A percentile compares a stretch with the other conserved stretches of the same genome.
Evolutionary conservation across 2,113 vertebrate species (phyloP).

Genomic region (Erpornis zantholeuca): DNA sequence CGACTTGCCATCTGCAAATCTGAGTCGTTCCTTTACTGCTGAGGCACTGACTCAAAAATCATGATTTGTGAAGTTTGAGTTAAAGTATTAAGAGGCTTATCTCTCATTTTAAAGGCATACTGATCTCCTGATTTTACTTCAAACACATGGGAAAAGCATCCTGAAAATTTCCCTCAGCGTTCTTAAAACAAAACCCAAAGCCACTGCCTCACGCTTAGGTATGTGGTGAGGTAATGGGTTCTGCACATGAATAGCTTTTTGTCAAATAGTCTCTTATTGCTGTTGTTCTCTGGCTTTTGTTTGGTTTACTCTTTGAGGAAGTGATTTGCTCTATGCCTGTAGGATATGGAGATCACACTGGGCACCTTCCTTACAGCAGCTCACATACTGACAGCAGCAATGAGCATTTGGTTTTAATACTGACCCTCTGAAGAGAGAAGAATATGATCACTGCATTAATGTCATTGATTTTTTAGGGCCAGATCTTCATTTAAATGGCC

Average conservation of each 20-base stretch:
- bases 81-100: slow-evolving; percentile 20
- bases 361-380: not conserved
- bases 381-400: not conserved
- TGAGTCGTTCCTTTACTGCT: slow-evolving; percentile 57
- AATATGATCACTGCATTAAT: not conserved
- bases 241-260: slow-evolving; percentile 34
- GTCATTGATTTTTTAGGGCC: not conserved
- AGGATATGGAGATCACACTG: not conserved
- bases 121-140: not conserved
- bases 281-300: slow-evolving; percentile 22
- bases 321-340: not conserved
- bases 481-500: not conserved
- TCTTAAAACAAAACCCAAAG: slow-evolving; percentile 11
- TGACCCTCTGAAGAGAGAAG: not conserved
- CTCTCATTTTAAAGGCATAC: slow-evolving; percentile 24
- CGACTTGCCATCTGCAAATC: slow-evolving; percentile 70
- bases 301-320: slow-evolving; percentile 9
- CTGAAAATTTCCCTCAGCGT: slow-evolving; percentile 1
- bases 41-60: slow-evolving; percentile 66
- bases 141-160: not conserved
- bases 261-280: not conserved
- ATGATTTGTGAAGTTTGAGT: slow-evolving; percentile 36
- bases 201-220: not conserved
- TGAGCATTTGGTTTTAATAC: not conserved
- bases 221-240: slow-evolving; percentile 27